phyloP scores from a whole-genome alignment of 2,797 vertebrate genomes.

The Platyrinchus mystaceus region DNA sequence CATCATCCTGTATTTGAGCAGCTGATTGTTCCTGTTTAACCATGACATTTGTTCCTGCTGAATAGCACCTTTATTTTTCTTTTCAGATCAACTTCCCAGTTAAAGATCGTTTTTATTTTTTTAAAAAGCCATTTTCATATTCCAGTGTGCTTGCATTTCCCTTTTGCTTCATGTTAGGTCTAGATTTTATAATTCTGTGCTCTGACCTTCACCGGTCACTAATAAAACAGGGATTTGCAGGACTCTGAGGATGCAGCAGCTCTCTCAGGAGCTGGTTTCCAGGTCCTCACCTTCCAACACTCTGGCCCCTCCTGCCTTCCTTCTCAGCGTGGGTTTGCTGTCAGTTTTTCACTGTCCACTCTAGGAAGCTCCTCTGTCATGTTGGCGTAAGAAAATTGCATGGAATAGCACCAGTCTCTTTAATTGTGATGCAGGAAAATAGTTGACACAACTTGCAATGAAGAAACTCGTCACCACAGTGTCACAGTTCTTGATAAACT shows the following conservation, averaged over 20 bases:
- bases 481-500: not conserved
- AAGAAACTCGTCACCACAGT: not conserved
- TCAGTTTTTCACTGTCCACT: not conserved
- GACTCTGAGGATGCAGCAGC: not conserved
- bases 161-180: not conserved
- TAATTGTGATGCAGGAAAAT: not conserved
- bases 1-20: not conserved
- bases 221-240: not conserved
- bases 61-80: not conserved
- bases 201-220: not conserved
- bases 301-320: not conserved
- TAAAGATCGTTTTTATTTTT: not conserved
- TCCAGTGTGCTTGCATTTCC: not conserved
- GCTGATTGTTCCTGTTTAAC: not conserved
- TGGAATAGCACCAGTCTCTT: not conserved
- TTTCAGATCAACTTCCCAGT: not conserved
- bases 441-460: accelerated
- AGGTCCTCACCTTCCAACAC: not conserved
- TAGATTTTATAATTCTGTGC: not conserved
- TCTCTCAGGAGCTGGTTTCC: not conserved
- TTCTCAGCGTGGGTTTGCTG: not conserved
- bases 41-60: not conserved
- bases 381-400: not conserved
- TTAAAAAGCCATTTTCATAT: not conserved
- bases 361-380: not conserved